Base-by-base conservation (phyloP, 2,888 invertebrate genomes). In the Volucella bombylans region DNA sequence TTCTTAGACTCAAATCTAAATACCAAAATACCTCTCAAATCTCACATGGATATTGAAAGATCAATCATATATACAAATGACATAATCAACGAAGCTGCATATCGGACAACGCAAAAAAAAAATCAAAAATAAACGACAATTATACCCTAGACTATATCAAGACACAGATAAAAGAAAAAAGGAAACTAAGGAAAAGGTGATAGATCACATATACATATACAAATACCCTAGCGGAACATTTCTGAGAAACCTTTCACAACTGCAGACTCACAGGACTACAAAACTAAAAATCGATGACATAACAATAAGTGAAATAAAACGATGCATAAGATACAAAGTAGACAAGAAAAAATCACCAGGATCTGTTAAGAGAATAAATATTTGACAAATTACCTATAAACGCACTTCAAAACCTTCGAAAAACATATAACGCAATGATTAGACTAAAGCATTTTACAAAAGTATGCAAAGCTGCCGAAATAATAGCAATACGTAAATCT, bases 251-350 rank as follows among this genome's bases (percentile, higher is more conserved):
- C 11, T 49, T 49, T 8, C 11, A 15, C 50, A 50, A 50, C 50
- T 11, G 10, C 54, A 23, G 12, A 9, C 23, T 31, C 54, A 31
- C 54, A 54, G 10, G 31, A 54, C 54, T 54, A 31, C 23, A 31
- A 54, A 23, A 23, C 54, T 23, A 31, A 31, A 54, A 31, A 54
- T 54, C 3, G 23, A 31, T 12, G 31, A 23, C 54, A 31, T 54
- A 18, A 18, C 54, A 54, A 54, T 23, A 54, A 54, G 12, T 54
- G 54, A 54, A 54, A 54, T 23, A 54, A 54, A 54, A 54, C 12
- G 54, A 54, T 54, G 18, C 18, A 18, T 18, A 49, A 49, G 47
- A 23, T 54, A 54, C 54, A 54, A 54, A 18, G 31, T 54, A 2
- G 54, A 54, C 11, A 54, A 54, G 1, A 18, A 54, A 54, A 54